A percentile compares a stretch with the other conserved stretches of the same genome.
Evolutionary conservation across 2,797 vertebrate genomes (phyloP).

Genomic region (Gymnothorax javanicus): DNA sequence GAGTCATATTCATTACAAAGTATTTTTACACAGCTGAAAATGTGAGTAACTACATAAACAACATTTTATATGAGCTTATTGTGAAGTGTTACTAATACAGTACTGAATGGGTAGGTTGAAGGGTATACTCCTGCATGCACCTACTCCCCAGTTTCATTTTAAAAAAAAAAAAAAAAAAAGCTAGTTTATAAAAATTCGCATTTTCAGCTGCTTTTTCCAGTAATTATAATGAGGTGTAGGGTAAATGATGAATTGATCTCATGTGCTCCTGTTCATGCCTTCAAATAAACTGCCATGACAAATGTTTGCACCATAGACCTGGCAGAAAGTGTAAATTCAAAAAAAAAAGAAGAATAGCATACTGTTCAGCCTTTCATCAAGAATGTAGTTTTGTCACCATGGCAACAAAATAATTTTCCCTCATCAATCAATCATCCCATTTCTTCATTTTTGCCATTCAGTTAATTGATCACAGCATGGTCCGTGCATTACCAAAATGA

Average conservation of each 20-base stretch:
- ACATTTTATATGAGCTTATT: too few species aligned
- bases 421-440: constrained; percentile 19
- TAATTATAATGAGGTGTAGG: neutral
- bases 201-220: neutral
- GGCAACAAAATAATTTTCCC: constrained; percentile 29
- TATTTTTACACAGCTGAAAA: too few species aligned
- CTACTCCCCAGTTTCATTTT: neutral
- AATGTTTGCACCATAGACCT: neutral
- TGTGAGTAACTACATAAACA: too few species aligned
- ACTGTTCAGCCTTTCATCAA: neutral
- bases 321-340: neutral
- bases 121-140: neutral
- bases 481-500: neutral
- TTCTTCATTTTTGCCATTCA: constrained; percentile 15
- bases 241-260: neutral
- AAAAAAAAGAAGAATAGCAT: neutral
- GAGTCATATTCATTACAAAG: too few species aligned
- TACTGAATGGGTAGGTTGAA: neutral
- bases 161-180: too few species aligned
- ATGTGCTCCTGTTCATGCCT: neutral
- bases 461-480: constrained; percentile 10
- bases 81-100: too few species aligned
- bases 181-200: neutral
- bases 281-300: neutral
- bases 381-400: constrained; percentile 26